Conservation (phyloP, 2,797 vertebrate genomes). For the Amblyraja radiata region DNA sequence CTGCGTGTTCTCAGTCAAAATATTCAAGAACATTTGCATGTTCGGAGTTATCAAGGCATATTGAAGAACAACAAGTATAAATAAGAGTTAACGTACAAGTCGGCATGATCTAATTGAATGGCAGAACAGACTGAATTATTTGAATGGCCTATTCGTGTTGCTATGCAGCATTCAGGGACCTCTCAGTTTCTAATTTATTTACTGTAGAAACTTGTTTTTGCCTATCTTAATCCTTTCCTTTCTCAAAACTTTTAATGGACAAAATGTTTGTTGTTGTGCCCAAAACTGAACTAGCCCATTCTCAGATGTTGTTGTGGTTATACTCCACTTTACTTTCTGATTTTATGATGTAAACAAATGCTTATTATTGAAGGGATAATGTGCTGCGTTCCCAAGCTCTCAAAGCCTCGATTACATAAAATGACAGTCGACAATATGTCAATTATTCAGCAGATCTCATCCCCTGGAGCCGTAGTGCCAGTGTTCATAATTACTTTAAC, state of each 20-base stretch:
- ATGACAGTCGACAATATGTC: constrained; percentile 22
- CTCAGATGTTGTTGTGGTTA: constrained; percentile 11
- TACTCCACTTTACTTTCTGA: not conserved
- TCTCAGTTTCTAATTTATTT: not conserved
- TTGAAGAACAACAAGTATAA: not conserved
- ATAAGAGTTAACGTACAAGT: not conserved
- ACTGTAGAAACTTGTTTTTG: not conserved
- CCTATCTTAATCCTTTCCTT: not conserved
- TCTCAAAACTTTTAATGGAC: constrained; percentile 17
- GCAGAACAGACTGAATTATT: not conserved
- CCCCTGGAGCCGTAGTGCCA: constrained; percentile 18
- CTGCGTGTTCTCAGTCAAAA: not conserved
- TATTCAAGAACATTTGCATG: not conserved
- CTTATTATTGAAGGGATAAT: constrained; percentile 21
- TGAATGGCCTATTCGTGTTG: not conserved
- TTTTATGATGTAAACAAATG: constrained; percentile 23
- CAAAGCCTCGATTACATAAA: constrained; percentile 35
- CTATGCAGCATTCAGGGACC: not conserved
- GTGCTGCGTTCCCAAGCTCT: not conserved
- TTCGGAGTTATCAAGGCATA: not conserved
- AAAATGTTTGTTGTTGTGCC: constrained; percentile 21
- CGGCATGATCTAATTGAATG: not conserved
- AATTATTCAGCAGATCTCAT: constrained; percentile 29
- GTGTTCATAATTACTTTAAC: constrained; percentile 30
- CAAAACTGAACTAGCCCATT: not conserved